A percentile compares a stretch with the other conserved stretches of the same genome.
Conservation (phyloP, 2,113 vertebrate genomes). For the Caranx ignobilis region DNA sequence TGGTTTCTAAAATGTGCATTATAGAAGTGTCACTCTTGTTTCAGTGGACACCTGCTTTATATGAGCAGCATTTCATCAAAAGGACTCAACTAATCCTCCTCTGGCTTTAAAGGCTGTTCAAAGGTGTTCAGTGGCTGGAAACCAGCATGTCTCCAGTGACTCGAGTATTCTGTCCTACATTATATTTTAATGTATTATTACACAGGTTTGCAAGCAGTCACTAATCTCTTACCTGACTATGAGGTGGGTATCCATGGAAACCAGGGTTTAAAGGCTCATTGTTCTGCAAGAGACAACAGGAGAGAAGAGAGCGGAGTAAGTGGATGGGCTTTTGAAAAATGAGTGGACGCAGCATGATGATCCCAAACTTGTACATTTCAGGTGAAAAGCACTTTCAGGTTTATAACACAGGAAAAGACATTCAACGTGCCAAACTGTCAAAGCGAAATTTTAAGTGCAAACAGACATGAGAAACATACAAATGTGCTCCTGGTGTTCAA, state of each 20-base stretch:
- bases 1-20: not conserved
- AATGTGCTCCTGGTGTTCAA: not conserved
- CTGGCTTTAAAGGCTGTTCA: not conserved
- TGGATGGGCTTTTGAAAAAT: slow-evolving; percentile 46
- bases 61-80: not conserved
- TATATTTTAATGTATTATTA: slow-evolving; percentile 7
- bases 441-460: not conserved
- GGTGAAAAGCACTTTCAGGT: not conserved
- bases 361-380: slow-evolving; percentile 37
- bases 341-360: slow-evolving; percentile 34
- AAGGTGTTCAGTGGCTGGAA: slow-evolving; percentile 1
- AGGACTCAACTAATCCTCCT: not conserved
- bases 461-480: not conserved
- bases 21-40: not conserved
- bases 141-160: not conserved
- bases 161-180: slow-evolving; percentile 20
- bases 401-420: not conserved
- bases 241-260: slow-evolving; percentile 84
- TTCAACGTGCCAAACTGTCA: too few species aligned
- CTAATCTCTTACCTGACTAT: slow-evolving; percentile 83
- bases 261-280: slow-evolving; percentile 84
- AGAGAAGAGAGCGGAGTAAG: slow-evolving; percentile 59
- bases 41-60: not conserved
- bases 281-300: slow-evolving; percentile 82
- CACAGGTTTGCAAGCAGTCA: slow-evolving; percentile 36